Base-by-base conservation (phyloP, 1,140 invertebrate species). In the Drosophila persimilis region DNA sequence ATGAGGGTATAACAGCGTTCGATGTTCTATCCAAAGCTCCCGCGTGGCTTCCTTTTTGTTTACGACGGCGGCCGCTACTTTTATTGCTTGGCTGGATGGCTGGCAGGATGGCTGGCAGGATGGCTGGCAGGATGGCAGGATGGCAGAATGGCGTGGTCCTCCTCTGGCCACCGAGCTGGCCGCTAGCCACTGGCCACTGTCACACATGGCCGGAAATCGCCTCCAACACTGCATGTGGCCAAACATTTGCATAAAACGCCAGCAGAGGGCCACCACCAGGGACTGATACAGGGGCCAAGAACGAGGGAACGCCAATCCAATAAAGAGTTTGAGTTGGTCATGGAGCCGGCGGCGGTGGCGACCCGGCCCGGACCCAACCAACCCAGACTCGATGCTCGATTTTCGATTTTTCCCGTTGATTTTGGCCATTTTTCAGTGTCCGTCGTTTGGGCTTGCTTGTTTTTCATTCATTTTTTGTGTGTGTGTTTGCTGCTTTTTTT, bases 171-270 rank as follows among this genome's bases (percentile, higher is more conserved):
- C 15, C 61, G 13, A 15, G 35, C 11, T 50, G 31, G 39, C 54
- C 54, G 43, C 45, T 50, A 56, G 45, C 55, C 67, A 48, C 55
- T 78, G 66, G 61, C 67, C 73, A 80, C 73, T 80, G 78, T 80
- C 80, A 85, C 80, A 85, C 81, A 85, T 85, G 80, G 81, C 81
- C 80, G 80, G 80, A 85, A 85, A 85, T 80, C 80, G 77, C 60
- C 73, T 63, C 56, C 81, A 77, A 84, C 80, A 80, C 80, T 84
- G 81, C 80, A 85, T 85, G 81, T 63, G 77, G 73, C 81, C 81
- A 86, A 85, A 85, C 81, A 85, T 85, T 85, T 85, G 81, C 81
- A 85, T 85, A 86, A 85, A 85, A 67, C 77, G 81, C 81, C 81
- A 71, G 64, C 56, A 55, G 62, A 66, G 26, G 31, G 3, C 11